These are phyloP conservation scores for Trypoxylon attenuatum DNA, from an alignment of 2,888 invertebrate genomes.

Conservation along the genomic window DNA sequence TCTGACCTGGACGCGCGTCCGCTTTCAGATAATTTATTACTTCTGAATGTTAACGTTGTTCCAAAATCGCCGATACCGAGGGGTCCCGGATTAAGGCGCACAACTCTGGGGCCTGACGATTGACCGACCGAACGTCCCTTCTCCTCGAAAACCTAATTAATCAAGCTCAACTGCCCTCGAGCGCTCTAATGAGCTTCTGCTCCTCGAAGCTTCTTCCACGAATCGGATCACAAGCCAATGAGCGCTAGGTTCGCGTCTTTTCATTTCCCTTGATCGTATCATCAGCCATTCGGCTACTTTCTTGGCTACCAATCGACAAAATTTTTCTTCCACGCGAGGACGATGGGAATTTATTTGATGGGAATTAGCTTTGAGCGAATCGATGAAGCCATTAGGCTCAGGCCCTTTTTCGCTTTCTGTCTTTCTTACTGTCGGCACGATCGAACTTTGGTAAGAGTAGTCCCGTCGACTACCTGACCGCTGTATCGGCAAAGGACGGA, in stretches of 20 bases:
- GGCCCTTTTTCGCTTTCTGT: no score
- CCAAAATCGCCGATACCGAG: conserved; percentile 59
- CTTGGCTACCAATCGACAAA: background rate
- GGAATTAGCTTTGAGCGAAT: background rate
- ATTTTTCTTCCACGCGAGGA: no score
- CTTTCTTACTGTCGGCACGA: no score
- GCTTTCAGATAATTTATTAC: conserved; percentile 67
- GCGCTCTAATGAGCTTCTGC: conserved; percentile 53
- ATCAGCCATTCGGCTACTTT: background rate
- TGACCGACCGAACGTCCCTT: conserved; percentile 36
- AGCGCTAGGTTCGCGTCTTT: conserved; percentile 24
- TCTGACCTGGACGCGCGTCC: conserved; percentile 56
- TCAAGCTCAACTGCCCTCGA: conserved; percentile 66
- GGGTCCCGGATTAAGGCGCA: conserved; percentile 46
- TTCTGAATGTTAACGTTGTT: conserved; percentile 64
- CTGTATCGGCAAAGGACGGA: background rate
- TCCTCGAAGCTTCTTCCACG: conserved; percentile 21
- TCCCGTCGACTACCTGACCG: no score
- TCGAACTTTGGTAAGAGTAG: no score
- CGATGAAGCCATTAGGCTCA: background rate
- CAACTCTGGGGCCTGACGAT: no score
- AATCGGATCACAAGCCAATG: conserved; percentile 27
- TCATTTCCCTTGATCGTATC: conserved; percentile 11
- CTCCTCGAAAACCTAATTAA: conserved; percentile 63
- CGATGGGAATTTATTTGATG: background rate